A percentile compares a stretch with the other conserved stretches of the same genome.
Evolutionary conservation across 2,888 invertebrate genomes (phyloP).

Genomic region (Drosophila yooni): DNA sequence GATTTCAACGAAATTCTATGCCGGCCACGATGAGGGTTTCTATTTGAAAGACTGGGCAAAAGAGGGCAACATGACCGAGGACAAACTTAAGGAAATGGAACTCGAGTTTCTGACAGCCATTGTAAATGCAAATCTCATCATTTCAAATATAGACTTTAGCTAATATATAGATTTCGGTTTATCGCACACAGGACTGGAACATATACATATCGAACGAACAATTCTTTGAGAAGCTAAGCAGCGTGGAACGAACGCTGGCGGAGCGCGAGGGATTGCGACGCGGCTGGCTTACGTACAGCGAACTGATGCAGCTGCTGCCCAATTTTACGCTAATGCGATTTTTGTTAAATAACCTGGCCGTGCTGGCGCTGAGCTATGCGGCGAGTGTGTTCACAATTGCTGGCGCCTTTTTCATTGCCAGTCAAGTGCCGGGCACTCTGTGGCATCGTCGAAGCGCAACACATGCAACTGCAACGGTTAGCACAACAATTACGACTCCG

Average conservation of each 20-base stretch:
- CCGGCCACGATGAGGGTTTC: slow-evolving; percentile 94
- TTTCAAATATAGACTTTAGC: background rate
- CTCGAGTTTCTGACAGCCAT: slow-evolving; percentile 95
- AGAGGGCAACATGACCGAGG: slow-evolving; percentile 90
- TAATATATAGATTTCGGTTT: background rate
- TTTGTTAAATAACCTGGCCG: slow-evolving; percentile 81
- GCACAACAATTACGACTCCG: slow-evolving; percentile 27
- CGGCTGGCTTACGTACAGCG: slow-evolving; percentile 94
- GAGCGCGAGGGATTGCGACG: slow-evolving; percentile 89
- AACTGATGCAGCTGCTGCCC: slow-evolving; percentile 87
- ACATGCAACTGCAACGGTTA: slow-evolving; percentile 24
- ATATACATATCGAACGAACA: slow-evolving; percentile 91
- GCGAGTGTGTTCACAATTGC: slow-evolving; percentile 85
- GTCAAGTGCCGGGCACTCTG: slow-evolving; percentile 86
- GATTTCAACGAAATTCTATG: slow-evolving; percentile 98
- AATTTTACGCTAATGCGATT: slow-evolving; percentile 83
- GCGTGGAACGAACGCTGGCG: slow-evolving; percentile 91
- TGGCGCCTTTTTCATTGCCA: slow-evolving; percentile 85
- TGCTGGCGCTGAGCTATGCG: slow-evolving; percentile 84
- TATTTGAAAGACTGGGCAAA: slow-evolving; percentile 97
- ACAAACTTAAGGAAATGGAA: slow-evolving; percentile 93
- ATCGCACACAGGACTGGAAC: slow-evolving; percentile 90
- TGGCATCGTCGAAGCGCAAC: slow-evolving; percentile 70
- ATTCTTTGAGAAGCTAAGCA: slow-evolving; percentile 90
- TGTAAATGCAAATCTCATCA: slow-evolving; percentile 87